Conservation (phyloP, 2,888 invertebrate species). For the Abrostola tripartita region DNA sequence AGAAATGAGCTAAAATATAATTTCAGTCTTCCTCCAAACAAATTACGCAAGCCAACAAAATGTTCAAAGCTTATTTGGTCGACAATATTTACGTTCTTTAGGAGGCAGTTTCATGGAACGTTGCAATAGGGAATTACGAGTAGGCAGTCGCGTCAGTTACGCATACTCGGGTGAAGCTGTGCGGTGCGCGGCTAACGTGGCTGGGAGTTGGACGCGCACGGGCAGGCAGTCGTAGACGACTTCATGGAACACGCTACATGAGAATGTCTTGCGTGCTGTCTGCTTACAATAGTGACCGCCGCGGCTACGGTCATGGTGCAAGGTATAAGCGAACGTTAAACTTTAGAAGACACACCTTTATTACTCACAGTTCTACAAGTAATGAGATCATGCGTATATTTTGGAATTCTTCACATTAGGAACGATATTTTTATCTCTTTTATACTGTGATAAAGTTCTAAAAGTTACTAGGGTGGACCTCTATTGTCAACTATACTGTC, state of each 20-base stretch:
- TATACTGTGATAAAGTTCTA: no score
- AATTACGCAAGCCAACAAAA: constrained; percentile 39
- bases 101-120: constrained; percentile 50
- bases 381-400: no score
- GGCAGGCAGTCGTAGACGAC: constrained; percentile 58
- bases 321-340: constrained; percentile 42
- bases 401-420: no score
- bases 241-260: constrained; percentile 73
- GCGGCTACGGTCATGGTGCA: constrained; percentile 32
- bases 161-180: constrained; percentile 62
- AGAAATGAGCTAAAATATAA: not conserved
- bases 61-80: constrained; percentile 12
- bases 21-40: constrained; percentile 10
- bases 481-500: no score
- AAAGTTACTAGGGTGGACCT: no score
- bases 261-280: constrained; percentile 65
- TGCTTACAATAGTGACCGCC: constrained; percentile 60
- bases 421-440: no score
- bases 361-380: not conserved
- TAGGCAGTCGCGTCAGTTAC: constrained; percentile 63
- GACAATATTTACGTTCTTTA: constrained; percentile 45
- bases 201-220: constrained; percentile 61
- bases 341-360: no score
- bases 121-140: constrained; percentile 56
- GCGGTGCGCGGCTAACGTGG: constrained; percentile 63